Evolutionary conservation across 2,888 invertebrate species (phyloP).

Genomic region (Mimas tiliae): DNA sequence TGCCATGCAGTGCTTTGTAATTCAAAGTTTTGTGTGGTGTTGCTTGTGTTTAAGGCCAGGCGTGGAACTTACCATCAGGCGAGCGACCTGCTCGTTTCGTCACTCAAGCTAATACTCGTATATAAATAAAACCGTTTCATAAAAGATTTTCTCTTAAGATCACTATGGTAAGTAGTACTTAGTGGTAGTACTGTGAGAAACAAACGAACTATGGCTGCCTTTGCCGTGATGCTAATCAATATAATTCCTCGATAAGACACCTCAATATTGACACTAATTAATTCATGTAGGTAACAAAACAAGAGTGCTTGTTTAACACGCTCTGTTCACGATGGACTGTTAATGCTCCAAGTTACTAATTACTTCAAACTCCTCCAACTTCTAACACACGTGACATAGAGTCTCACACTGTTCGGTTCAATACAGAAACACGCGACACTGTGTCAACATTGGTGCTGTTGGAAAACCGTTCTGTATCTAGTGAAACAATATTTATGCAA

Average conservation of each 20-base stretch:
- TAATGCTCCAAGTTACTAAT: conserved; percentile 20
- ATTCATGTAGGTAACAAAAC: conserved; percentile 29
- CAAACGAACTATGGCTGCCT: too few species aligned
- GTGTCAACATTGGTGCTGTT: conserved; percentile 15
- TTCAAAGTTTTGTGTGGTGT: too few species aligned
- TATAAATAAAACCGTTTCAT: too few species aligned
- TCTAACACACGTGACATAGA: conserved; percentile 17
- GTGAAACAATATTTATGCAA: conserved; percentile 46
- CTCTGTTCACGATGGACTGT: conserved; percentile 17
- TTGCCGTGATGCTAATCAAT: neutral
- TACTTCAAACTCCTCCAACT: conserved; percentile 13
- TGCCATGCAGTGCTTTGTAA: too few species aligned
- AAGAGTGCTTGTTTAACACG: conserved; percentile 34
- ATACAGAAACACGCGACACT: neutral
- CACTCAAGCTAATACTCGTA: too few species aligned
- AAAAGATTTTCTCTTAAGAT: too few species aligned
- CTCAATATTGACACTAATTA: conserved; percentile 4
- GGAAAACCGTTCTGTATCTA: conserved; percentile 35
- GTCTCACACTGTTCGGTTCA: neutral
- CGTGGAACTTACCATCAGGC: too few species aligned
- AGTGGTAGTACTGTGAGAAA: too few species aligned
- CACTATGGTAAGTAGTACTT: too few species aligned
- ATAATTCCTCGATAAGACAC: neutral
- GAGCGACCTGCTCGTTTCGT: too few species aligned
- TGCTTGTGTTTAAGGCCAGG: too few species aligned